Conservation (phyloP, 2,113 vertebrate species). For the Pogonocichla stellata region DNA sequence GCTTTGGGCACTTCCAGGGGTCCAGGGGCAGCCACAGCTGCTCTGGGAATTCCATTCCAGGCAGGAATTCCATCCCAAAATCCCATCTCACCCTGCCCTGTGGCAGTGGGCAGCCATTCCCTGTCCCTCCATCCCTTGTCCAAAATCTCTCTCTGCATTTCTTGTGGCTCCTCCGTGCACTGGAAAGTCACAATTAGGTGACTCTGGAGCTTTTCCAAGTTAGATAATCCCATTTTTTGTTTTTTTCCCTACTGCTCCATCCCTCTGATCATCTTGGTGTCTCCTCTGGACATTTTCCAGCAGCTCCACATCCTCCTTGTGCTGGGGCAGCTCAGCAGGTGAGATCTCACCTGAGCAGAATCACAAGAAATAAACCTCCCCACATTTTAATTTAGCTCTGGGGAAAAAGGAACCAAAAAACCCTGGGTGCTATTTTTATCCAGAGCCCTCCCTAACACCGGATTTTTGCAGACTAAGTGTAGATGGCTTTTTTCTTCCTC, state of each 20-base stretch:
- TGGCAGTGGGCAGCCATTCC: not conserved
- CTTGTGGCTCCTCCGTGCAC: not conserved
- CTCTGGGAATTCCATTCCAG: not conserved
- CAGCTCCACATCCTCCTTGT: accelerated
- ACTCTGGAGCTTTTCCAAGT: not conserved
- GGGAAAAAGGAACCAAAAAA: not conserved
- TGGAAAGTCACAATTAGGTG: not conserved
- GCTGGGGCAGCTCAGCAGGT: not conserved
- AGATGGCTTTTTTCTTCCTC: not conserved
- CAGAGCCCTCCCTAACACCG: not conserved
- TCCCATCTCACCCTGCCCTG: accelerated
- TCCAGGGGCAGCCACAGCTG: not conserved
- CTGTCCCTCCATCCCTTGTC: not conserved
- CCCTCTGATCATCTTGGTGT: not conserved
- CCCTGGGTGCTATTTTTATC: not conserved
- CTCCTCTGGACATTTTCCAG: not conserved
- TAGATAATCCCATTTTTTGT: not conserved
- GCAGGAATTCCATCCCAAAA: not conserved
- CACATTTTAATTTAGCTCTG: not conserved
- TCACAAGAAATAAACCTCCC: not conserved
- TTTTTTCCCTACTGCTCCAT: not conserved
- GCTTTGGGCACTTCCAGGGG: not conserved
- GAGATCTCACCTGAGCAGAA: not conserved
- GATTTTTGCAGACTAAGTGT: not conserved
- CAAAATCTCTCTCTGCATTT: accelerated